phyloP scores from a whole-genome alignment of 1,140 invertebrate species.

The Doryteuthis pealeii region DNA sequence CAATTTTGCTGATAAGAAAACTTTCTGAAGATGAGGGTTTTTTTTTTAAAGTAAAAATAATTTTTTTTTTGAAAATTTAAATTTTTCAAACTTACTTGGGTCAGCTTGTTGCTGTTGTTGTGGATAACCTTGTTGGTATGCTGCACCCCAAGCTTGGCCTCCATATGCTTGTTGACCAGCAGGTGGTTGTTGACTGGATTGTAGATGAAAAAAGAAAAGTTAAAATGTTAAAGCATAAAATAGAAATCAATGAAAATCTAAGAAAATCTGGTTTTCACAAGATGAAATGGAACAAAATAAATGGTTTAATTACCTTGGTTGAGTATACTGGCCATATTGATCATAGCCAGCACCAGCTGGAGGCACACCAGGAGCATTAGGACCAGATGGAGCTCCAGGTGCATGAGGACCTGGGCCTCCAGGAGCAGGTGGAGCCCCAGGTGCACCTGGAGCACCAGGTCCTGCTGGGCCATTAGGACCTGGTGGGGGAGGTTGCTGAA shows the following conservation, averaged over 20 bases:
- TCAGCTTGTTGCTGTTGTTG: slow-evolving; percentile 57
- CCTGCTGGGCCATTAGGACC: slow-evolving; percentile 48
- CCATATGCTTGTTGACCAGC: slow-evolving; percentile 37
- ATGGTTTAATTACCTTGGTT: slow-evolving; percentile 33
- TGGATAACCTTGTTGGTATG: slow-evolving; percentile 54
- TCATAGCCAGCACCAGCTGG: slow-evolving; percentile 52
- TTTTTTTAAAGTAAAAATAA: too few relatives aligned
- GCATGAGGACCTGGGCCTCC: slow-evolving; percentile 38
- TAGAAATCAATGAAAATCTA: neutral
- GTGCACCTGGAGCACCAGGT: slow-evolving; percentile 38
- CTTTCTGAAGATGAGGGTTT: too few relatives aligned
- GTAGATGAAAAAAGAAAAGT: neutral
- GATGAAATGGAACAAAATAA: neutral
- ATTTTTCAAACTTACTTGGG: slow-evolving; percentile 61
- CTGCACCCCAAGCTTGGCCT: slow-evolving; percentile 24
- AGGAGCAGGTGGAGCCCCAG: slow-evolving; percentile 59
- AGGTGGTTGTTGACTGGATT: slow-evolving; percentile 35
- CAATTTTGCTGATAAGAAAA: too few relatives aligned
- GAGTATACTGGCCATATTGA: slow-evolving; percentile 41
- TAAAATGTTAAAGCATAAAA: neutral
- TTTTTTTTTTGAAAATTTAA: too few relatives aligned
- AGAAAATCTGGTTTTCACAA: too few relatives aligned
- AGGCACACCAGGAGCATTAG: slow-evolving; percentile 60
- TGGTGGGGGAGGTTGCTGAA: slow-evolving; percentile 35
- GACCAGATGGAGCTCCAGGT: slow-evolving; percentile 37